Conservation (phyloP, 2,888 invertebrate genomes). For the Achlya flavicornis region DNA sequence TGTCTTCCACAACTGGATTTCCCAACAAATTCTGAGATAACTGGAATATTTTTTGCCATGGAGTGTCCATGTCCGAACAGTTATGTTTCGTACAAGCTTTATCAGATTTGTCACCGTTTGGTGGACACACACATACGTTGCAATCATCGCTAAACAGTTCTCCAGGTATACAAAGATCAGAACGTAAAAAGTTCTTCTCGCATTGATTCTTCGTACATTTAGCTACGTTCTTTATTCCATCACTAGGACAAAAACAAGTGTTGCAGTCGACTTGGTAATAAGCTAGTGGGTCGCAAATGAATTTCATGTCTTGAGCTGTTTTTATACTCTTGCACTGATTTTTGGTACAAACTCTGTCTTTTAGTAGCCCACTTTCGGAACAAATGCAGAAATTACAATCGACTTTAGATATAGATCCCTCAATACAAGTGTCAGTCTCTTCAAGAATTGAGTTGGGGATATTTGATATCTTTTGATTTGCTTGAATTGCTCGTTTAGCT, state of each 20-base stretch:
- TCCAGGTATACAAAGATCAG: conserved; percentile 61
- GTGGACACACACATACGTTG: conserved; percentile 75
- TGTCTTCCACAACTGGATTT: conserved; percentile 40
- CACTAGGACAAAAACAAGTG: conserved; percentile 65
- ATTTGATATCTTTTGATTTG: conserved; percentile 39
- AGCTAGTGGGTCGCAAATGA: conserved; percentile 64
- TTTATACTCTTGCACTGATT: conserved; percentile 48
- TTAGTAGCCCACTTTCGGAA: conserved; percentile 54
- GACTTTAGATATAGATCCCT: conserved; percentile 62
- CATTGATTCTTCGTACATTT: conserved; percentile 76
- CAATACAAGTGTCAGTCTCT: conserved; percentile 45
- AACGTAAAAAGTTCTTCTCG: conserved; percentile 59
- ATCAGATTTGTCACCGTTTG: conserved; percentile 62
- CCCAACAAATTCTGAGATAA: conserved; percentile 53
- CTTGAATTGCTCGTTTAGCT: conserved; percentile 51
- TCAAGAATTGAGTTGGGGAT: conserved; percentile 22
- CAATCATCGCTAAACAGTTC: conserved; percentile 70
- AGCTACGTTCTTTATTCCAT: conserved; percentile 69
- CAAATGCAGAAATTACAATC: conserved; percentile 79
- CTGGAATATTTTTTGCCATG: conserved; percentile 62
- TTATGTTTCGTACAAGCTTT: conserved; percentile 63
- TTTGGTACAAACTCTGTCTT: conserved; percentile 64
- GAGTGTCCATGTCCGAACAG: conserved; percentile 50
- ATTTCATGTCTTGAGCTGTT: conserved; percentile 33
- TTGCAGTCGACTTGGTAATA: conserved; percentile 76